Conservation (phyloP, 2,797 vertebrate species). For the Adelosebastes latens region DNA sequence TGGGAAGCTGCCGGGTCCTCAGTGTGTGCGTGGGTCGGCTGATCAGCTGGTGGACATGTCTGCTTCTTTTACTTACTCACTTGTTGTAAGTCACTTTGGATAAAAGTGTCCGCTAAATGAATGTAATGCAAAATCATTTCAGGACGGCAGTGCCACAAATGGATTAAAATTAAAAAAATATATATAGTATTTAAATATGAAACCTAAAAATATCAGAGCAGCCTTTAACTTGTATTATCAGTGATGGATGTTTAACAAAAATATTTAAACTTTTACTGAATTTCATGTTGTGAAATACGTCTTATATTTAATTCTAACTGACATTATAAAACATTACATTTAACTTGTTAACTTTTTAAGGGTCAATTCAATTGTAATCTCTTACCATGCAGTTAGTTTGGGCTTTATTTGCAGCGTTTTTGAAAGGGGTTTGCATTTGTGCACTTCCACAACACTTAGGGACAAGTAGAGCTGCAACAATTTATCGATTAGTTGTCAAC, state of each 20-base stretch:
- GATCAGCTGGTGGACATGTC: not conserved
- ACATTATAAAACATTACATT: not conserved
- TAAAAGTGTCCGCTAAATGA: not conserved
- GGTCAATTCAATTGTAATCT: not conserved
- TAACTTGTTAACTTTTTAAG: not conserved
- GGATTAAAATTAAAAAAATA: not conserved
- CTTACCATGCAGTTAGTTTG: not conserved
- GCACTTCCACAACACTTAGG: not conserved
- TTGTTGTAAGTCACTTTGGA: not conserved
- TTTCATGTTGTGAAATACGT: not conserved
- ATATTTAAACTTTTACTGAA: not conserved
- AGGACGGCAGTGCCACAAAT: not conserved
- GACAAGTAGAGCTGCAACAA: not conserved
- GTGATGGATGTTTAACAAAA: not conserved
- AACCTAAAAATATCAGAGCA: not conserved
- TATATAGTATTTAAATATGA: not conserved
- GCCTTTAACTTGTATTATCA: not conserved
- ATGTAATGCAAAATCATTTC: not conserved
- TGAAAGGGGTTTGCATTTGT: not conserved
- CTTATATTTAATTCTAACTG: not conserved
- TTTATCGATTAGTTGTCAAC: too few species aligned
- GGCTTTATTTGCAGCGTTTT: not conserved
- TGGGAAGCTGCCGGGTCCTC: not conserved
- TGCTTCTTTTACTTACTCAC: not conserved
- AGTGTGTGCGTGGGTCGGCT: not conserved